phyloP scores from a whole-genome alignment of 2,113 vertebrate species.

The Phoenicopterus ruber region DNA sequence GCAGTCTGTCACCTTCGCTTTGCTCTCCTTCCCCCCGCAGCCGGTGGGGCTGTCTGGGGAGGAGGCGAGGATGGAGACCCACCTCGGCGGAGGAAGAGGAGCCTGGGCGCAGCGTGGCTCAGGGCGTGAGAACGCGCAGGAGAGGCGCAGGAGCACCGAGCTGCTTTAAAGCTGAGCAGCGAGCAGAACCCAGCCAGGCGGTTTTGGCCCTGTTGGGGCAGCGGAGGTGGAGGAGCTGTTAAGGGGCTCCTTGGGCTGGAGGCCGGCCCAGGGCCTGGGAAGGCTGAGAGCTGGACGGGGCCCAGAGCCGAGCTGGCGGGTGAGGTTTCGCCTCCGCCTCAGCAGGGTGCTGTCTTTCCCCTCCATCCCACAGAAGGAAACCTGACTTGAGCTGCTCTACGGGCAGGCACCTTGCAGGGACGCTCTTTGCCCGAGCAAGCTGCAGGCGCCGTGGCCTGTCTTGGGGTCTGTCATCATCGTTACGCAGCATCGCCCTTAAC shows the following conservation, averaged over 20 bases:
- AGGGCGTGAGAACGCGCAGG: not conserved
- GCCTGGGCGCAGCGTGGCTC: not conserved
- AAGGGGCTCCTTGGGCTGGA: not conserved
- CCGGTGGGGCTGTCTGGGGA: not conserved
- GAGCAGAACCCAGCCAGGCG: not conserved
- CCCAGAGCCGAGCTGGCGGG: not conserved
- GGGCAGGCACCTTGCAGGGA: not conserved
- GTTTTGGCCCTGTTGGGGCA: not conserved
- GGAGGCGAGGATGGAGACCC: not conserved
- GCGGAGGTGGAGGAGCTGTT: not conserved
- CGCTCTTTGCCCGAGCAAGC: not conserved
- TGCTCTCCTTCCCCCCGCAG: not conserved
- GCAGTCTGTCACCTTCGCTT: rapidly evolving
- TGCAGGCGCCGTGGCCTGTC: not conserved
- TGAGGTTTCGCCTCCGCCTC: not conserved
- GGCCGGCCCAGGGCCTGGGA: not conserved
- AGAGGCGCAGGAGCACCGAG: not conserved
- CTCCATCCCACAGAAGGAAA: not conserved
- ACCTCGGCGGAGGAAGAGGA: not conserved
- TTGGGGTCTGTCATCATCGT: not conserved
- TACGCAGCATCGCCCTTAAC: not conserved
- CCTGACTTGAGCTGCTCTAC: not conserved
- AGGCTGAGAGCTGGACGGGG: not conserved
- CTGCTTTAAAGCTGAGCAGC: not conserved
- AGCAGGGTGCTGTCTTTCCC: not conserved